Conservation (phyloP, 2,113 vertebrate genomes). For the Leptodactylus fuscus region DNA sequence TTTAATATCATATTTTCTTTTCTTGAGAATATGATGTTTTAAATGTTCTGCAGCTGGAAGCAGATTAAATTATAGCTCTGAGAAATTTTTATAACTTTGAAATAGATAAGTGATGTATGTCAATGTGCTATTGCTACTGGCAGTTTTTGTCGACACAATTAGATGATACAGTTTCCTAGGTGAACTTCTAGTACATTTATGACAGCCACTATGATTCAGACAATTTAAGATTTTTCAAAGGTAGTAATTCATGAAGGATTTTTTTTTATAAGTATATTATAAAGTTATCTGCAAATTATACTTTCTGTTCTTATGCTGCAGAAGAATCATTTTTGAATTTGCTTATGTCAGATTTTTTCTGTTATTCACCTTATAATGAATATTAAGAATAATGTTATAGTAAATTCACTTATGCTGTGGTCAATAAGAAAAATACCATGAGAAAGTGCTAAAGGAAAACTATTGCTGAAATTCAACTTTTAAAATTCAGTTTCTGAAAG, state of each 20-base stretch:
- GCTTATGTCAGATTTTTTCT: slow-evolving; percentile 23
- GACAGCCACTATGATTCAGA: slow-evolving; percentile 70
- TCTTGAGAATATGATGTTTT: slow-evolving; percentile 68
- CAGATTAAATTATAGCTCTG: slow-evolving; percentile 74
- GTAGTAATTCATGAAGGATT: slow-evolving; percentile 78
- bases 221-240: slow-evolving; percentile 71
- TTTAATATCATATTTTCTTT: slow-evolving; percentile 67
- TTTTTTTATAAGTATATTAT: slow-evolving; percentile 65
- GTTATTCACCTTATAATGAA: neutral
- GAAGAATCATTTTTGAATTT: neutral
- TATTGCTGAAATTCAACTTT: neutral
- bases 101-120: slow-evolving; percentile 76
- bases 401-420: neutral
- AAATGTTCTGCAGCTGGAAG: slow-evolving; percentile 72
- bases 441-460: neutral
- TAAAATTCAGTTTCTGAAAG: neutral
- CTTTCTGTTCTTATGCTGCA: slow-evolving; percentile 18
- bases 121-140: slow-evolving; percentile 69
- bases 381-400: neutral
- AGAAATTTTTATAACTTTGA: slow-evolving; percentile 74
- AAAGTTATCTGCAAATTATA: slow-evolving; percentile 6
- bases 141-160: slow-evolving; percentile 72
- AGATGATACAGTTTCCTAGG: slow-evolving; percentile 73
- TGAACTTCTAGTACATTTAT: slow-evolving; percentile 74
- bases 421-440: neutral